Evolutionary conservation across 2,113 vertebrate species (phyloP).

Genomic region (Anhinga anhinga): DNA sequence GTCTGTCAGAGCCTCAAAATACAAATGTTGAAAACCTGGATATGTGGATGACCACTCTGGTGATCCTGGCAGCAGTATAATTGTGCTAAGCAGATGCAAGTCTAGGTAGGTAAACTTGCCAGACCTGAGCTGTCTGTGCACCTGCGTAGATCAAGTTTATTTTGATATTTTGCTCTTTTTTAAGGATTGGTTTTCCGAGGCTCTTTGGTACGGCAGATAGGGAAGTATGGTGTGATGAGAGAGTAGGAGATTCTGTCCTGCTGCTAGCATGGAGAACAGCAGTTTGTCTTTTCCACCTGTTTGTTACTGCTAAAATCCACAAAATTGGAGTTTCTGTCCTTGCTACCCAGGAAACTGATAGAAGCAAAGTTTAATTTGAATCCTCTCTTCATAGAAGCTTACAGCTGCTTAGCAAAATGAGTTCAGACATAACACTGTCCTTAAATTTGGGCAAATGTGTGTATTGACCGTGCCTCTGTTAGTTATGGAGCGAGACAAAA

Average conservation of each 20-base stretch:
- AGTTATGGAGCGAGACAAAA: neutral
- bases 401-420: neutral
- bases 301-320: neutral
- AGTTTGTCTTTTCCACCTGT: neutral
- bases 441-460: neutral
- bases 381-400: neutral
- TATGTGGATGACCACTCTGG: neutral
- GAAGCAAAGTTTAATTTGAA: neutral
- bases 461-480: accelerated
- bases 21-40: neutral
- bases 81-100: neutral
- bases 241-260: neutral
- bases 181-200: neutral
- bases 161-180: neutral
- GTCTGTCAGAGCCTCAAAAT: neutral
- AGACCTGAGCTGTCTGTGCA: neutral
- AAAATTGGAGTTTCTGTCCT: neutral
- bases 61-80: neutral
- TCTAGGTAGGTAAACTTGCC: neutral
- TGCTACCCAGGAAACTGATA: neutral
- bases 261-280: neutral
- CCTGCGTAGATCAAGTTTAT: neutral
- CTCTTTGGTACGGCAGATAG: neutral
- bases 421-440: neutral
- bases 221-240: neutral